A percentile compares a stretch with the other conserved stretches of the same genome.
Conservation (phyloP, 2,888 invertebrate genomes). For the Drosophila austrosaltans region DNA sequence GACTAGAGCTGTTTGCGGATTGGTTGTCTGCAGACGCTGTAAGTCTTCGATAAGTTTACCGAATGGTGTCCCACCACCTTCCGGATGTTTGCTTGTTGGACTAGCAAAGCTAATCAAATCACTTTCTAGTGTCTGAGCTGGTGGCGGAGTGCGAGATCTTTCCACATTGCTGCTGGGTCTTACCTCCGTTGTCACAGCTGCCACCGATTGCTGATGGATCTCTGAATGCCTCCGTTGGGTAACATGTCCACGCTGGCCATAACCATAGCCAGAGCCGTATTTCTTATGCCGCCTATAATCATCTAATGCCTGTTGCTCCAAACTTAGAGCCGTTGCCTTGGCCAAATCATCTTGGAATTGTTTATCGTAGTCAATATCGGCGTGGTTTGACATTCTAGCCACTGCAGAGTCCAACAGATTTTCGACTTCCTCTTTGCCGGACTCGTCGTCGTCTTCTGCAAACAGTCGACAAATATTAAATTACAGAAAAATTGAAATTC, state of each 20-base stretch:
- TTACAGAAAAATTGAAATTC: constrained; percentile 9
- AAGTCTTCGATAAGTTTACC: constrained; percentile 82
- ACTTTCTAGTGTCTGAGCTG: constrained; percentile 80
- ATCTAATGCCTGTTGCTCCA: constrained; percentile 93
- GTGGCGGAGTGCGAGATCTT: constrained; percentile 73
- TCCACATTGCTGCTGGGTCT: constrained; percentile 39
- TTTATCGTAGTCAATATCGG: constrained; percentile 88
- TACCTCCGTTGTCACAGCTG: constrained; percentile 13
- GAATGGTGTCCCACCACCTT: constrained; percentile 31
- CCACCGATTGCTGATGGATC: constrained; percentile 33
- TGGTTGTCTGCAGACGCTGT: constrained; percentile 82
- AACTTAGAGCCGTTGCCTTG: constrained; percentile 93
- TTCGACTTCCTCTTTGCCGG: constrained; percentile 13
- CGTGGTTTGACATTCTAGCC: constrained; percentile 81
- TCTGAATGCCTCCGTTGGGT: constrained; percentile 77
- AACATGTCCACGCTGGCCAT: constrained; percentile 29
- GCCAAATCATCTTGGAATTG: constrained; percentile 94
- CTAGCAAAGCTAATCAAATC: constrained; percentile 90
- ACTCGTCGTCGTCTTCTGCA: constrained; percentile 23
- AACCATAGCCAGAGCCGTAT: constrained; percentile 83
- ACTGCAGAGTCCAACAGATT: constrained; percentile 2
- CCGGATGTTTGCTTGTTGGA: constrained; percentile 85
- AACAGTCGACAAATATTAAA: constrained; percentile 27
- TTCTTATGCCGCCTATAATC: constrained; percentile 87
- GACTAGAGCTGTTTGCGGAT: constrained; percentile 70